Conservation (phyloP, 2,888 invertebrate genomes). For the Hanleya hanleyi region DNA sequence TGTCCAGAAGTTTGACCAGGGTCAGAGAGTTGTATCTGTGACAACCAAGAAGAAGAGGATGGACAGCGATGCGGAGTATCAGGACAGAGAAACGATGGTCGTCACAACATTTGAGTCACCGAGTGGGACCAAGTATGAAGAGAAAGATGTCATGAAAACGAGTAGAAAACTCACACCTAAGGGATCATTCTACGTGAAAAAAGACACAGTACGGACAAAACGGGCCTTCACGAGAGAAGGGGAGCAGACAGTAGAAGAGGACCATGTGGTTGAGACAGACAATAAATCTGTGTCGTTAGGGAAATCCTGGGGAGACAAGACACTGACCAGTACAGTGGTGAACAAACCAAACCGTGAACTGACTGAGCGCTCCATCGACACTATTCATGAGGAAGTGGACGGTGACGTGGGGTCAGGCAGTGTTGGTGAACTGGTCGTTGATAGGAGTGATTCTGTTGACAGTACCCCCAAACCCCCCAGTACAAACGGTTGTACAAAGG, state of each 20-base stretch:
- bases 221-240: conserved; percentile 45
- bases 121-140: conserved; percentile 48
- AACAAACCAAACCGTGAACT: no score
- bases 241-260: conserved; percentile 53
- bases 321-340: conserved; percentile 38
- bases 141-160: conserved; percentile 56
- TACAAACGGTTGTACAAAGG: no score
- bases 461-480: no score
- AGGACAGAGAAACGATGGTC: conserved; percentile 55
- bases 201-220: conserved; percentile 46
- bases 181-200: conserved; percentile 59
- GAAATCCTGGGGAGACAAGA: conserved; percentile 53
- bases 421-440: no score
- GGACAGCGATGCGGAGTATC: conserved; percentile 52
- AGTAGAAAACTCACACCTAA: conserved; percentile 55
- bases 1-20: conserved; percentile 39
- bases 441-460: no score
- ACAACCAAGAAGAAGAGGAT: conserved; percentile 52
- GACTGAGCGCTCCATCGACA: no score
- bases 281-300: conserved; percentile 58
- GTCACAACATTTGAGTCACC: conserved; percentile 53
- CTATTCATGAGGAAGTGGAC: no score
- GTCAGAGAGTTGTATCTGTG: conserved; percentile 52
- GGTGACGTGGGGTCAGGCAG: no score
- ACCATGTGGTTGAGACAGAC: conserved; percentile 49